These are phyloP conservation scores for Synergus japonicus DNA, from an alignment of 2,888 invertebrate species.

Conservation along the genomic window DNA sequence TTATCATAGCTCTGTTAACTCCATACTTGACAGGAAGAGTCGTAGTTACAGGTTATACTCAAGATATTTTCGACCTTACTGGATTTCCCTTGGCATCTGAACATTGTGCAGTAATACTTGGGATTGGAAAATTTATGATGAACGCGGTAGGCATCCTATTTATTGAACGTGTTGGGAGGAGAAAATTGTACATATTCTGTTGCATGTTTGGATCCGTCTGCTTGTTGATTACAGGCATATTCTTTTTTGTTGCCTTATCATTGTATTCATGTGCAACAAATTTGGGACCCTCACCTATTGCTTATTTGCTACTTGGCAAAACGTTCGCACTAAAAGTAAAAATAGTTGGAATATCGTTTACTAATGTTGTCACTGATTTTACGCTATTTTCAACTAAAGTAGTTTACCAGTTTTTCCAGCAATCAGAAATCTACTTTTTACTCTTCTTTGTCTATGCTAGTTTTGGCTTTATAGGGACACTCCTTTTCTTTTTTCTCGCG, in stretches of 20 bases:
- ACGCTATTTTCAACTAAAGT: slow-evolving; percentile 82
- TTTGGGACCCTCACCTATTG: slow-evolving; percentile 82
- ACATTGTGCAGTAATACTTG: slow-evolving; percentile 80
- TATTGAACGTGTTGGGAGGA: slow-evolving; percentile 82
- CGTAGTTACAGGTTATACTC: slow-evolving; percentile 81
- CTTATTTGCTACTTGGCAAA: slow-evolving; percentile 82
- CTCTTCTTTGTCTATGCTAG: slow-evolving; percentile 80
- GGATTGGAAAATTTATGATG: slow-evolving; percentile 79
- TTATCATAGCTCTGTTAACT: slow-evolving; percentile 81
- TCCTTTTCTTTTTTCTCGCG: slow-evolving; percentile 79
- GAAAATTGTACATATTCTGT: slow-evolving; percentile 80
- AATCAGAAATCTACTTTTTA: slow-evolving; percentile 78
- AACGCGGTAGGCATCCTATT: slow-evolving; percentile 80
- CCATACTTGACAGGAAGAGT: slow-evolving; percentile 83
- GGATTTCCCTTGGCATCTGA: slow-evolving; percentile 78
- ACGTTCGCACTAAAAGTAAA: slow-evolving; percentile 83
- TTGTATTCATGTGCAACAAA: slow-evolving; percentile 82
- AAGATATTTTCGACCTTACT: slow-evolving; percentile 81
- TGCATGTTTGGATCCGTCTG: slow-evolving; percentile 80
- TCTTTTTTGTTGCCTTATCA: slow-evolving; percentile 81
- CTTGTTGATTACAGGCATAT: slow-evolving; percentile 79
- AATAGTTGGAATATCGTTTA: slow-evolving; percentile 82
- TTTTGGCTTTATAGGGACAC: slow-evolving; percentile 72
- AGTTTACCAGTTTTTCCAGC: slow-evolving; percentile 80
- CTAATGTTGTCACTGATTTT: slow-evolving; percentile 81